Evolutionary conservation across 2,797 vertebrate genomes (phyloP), one percentile per base, ranked within the genome.

Genomic region (Heteromormyrus szaboi): DNA sequence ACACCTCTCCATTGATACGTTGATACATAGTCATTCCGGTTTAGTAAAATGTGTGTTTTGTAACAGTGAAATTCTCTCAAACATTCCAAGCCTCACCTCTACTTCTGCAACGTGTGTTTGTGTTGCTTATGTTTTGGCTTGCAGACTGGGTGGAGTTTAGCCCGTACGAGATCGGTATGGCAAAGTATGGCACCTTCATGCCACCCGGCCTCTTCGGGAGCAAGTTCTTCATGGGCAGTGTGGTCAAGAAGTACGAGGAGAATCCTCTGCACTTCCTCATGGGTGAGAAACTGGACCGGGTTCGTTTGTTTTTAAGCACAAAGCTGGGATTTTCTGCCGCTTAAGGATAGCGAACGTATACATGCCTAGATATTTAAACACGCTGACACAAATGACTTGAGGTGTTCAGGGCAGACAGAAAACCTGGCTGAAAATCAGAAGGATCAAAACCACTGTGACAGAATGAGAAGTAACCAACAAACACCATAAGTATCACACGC

Each of bases 171-270:
- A 99, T 99, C 56, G 98, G 99, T 37, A 99, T 99, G 99, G 97
- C 98, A 37, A 99, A 99, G 92, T 99, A 99, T 25, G 99, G 98
- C n/a, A 99, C 98, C 37, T 99, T 99, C 76, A 99, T 99, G 99
- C 95, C 96, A 53, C 98, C 99, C 6, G 97, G 97, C 93, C 89
- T 98, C 92, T 99, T 99, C 90, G 99, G 98, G 92, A 99, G 97
- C 95, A 99, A 99, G 94, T 99, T 99, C 95, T 99, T 99, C 94
- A 99, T 99, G 98, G 98, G 99, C 76, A 98, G 97, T 0, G 97
- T 95, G 88, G 97, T 99, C 83, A 99, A 96, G 94, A 98, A 97
- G 88, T 97, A 99, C 2, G 94, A 94, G 12, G 98, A 99, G 94
- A 99, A 99, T 90, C 99, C 99, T 29, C 93, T 99, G 90, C 97